phyloP scores from a whole-genome alignment of 2,888 invertebrate species.

The Drosophila tripunctata region DNA sequence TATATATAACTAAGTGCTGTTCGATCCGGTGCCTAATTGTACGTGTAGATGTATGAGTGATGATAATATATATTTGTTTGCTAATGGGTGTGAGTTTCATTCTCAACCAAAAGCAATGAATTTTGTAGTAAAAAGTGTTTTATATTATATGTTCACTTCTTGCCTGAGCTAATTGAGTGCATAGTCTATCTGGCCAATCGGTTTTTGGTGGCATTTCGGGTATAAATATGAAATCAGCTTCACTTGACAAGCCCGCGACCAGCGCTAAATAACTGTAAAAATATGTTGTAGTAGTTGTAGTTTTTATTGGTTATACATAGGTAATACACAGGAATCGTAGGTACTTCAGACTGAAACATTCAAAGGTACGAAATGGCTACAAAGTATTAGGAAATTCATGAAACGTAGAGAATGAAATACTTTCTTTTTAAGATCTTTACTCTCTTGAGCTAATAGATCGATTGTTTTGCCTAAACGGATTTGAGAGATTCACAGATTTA shows the following conservation, averaged over 20 bases:
- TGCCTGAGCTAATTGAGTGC: constrained; percentile 90
- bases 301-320: constrained; percentile 31
- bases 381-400: background rate
- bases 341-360: background rate
- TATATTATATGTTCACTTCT: constrained; percentile 63
- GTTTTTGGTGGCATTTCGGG: constrained; percentile 93
- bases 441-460: no score
- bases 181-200: constrained; percentile 91
- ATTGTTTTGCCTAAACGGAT: no score
- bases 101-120: constrained; percentile 27
- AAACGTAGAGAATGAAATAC: no score
- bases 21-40: constrained; percentile 16
- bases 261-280: constrained; percentile 91
- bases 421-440: no score
- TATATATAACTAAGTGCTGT: constrained; percentile 4
- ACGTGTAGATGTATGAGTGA: constrained; percentile 11
- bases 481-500: no score
- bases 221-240: constrained; percentile 95
- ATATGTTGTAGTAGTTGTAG: constrained; percentile 43
- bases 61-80: constrained; percentile 10
- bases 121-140: background rate
- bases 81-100: background rate
- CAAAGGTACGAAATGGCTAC: background rate
- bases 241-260: constrained; percentile 92
- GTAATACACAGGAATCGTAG: constrained; percentile 11